Evolutionary conservation across 2,888 invertebrate genomes (phyloP).

Genomic region (Oscheius sp.): DNA sequence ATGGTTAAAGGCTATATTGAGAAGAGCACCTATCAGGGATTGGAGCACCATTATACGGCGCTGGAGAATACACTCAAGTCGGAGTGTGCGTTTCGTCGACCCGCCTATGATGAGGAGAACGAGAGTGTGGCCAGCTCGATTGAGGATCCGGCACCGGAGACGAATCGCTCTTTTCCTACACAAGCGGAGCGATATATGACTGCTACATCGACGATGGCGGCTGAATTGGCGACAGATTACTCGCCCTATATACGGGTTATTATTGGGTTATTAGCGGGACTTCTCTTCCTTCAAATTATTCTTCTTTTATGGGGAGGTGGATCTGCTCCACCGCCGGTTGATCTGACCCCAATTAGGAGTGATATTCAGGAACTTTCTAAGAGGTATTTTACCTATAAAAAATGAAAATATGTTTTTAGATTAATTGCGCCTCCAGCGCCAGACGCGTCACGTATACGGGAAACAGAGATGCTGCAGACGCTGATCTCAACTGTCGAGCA

Average conservation of each 20-base stretch:
- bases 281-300: conserved; percentile 19
- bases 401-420: background rate
- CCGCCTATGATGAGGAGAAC: background rate
- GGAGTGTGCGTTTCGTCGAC: conserved; percentile 9
- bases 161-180: too few species aligned
- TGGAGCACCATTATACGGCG: conserved; percentile 55
- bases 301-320: conserved; percentile 13
- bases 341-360: background rate
- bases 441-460: conserved; percentile 4
- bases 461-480: conserved; percentile 23
- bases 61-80: conserved; percentile 34
- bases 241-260: conserved; percentile 23
- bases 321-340: background rate
- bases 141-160: conserved; percentile 22
- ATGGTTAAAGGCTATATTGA: conserved; percentile 73
- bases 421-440: background rate
- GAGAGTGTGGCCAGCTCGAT: conserved; percentile 16
- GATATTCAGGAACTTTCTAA: conserved; percentile 8
- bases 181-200: too few species aligned
- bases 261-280: conserved; percentile 21
- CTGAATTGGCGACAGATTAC: conserved; percentile 1
- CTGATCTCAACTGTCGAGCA: conserved; percentile 14
- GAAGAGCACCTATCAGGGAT: conserved; percentile 50
- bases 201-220: background rate
- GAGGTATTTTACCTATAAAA: background rate